These are phyloP conservation scores for Conger conger DNA, from an alignment of 2,113 vertebrate species.

Conservation along the genomic window DNA sequence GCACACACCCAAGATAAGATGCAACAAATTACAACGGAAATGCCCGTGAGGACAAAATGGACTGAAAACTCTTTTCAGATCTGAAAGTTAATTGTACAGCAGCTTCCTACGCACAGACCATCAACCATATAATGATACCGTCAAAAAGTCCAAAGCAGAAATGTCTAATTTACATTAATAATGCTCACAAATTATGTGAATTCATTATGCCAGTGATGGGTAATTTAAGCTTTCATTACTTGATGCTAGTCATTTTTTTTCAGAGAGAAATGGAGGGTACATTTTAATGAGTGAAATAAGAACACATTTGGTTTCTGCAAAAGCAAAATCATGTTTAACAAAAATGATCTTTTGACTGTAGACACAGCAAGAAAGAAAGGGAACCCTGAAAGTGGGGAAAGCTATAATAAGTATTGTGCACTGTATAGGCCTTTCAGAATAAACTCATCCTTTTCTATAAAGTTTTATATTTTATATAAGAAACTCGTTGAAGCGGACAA, in stretches of 20 bases:
- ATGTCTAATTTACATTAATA: slow-evolving; percentile 87
- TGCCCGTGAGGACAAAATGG: slow-evolving; percentile 83
- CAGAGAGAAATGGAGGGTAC: slow-evolving; percentile 82
- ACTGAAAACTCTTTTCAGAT: slow-evolving; percentile 73
- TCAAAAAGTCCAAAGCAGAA: slow-evolving; percentile 80
- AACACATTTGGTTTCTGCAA: slow-evolving; percentile 85
- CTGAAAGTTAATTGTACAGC: slow-evolving; percentile 88
- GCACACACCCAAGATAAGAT: slow-evolving; percentile 85
- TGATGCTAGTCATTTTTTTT: slow-evolving; percentile 82
- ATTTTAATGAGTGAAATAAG: slow-evolving; percentile 87
- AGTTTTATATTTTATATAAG: neutral
- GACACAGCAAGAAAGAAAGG: slow-evolving; percentile 25
- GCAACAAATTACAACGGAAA: slow-evolving; percentile 86
- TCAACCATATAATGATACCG: slow-evolving; percentile 90
- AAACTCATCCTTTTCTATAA: slow-evolving; percentile 10
- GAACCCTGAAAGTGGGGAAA: slow-evolving; percentile 72
- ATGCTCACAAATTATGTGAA: slow-evolving; percentile 84
- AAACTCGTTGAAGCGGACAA: slow-evolving; percentile 8
- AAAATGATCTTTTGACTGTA: slow-evolving; percentile 75
- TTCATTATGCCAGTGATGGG: slow-evolving; percentile 83
- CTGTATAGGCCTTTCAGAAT: slow-evolving; percentile 71
- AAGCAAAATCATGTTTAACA: slow-evolving; percentile 82
- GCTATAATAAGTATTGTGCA: slow-evolving; percentile 66
- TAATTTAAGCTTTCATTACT: slow-evolving; percentile 88
- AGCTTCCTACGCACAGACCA: slow-evolving; percentile 87